Conservation (phyloP, 2,797 vertebrate species). For the Malurus splendens region DNA sequence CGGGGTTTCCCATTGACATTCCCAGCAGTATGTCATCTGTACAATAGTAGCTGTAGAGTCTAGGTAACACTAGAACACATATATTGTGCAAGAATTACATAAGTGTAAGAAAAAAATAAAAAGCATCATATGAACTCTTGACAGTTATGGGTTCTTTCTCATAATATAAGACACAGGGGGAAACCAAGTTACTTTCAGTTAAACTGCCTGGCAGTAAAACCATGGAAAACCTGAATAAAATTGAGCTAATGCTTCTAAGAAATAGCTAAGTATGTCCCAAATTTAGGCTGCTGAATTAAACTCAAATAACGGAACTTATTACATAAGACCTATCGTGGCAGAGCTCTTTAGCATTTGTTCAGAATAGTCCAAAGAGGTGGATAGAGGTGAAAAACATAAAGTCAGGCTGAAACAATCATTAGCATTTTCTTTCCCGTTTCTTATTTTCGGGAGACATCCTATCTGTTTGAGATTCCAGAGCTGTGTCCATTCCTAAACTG, state of each 20-base stretch:
- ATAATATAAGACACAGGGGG: not conserved
- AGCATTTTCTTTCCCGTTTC: not conserved
- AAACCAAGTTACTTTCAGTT: not conserved
- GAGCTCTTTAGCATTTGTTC: not conserved
- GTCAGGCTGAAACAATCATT: not conserved
- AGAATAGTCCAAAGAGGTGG: not conserved
- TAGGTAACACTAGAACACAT: not conserved
- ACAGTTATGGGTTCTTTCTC: not conserved
- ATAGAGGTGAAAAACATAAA: not conserved
- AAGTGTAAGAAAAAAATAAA: not conserved
- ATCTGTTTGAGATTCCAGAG: not conserved
- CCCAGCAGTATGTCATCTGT: not conserved
- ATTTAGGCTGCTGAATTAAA: not conserved
- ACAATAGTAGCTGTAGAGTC: not conserved
- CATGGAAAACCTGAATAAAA: conserved; percentile 33
- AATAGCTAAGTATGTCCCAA: not conserved
- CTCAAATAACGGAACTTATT: not conserved
- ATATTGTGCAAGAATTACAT: not conserved
- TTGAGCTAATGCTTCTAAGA: not conserved
- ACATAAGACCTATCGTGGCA: not conserved
- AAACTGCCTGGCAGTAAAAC: conserved; percentile 17
- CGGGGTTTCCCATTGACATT: not conserved
- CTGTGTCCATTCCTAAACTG: not conserved
- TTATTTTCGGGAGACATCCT: not conserved
- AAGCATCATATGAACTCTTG: not conserved